Evolutionary conservation across 2,888 invertebrate genomes (phyloP).

Genomic region (Encarsia formosa): DNA sequence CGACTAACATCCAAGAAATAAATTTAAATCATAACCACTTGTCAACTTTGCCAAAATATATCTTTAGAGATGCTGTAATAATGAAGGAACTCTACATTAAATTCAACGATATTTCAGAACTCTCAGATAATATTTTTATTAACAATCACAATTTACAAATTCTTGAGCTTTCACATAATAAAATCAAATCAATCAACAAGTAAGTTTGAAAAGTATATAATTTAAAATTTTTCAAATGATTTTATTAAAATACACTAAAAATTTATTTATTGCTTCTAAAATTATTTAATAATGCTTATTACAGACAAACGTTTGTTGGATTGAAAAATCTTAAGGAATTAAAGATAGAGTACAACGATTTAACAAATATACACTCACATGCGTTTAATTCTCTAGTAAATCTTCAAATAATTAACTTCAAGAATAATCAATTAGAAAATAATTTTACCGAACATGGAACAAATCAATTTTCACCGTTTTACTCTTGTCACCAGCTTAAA

Average conservation of each 20-base stretch:
- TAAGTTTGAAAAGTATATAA: conserved; percentile 82
- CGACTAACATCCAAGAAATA: conserved; percentile 80
- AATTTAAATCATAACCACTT: neutral
- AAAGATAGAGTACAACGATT: conserved; percentile 69
- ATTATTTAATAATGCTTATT: conserved; percentile 65
- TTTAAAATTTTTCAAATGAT: conserved; percentile 74
- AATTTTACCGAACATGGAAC: conserved; percentile 79
- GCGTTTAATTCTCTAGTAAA: conserved; percentile 57
- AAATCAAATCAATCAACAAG: conserved; percentile 72
- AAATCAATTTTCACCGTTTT: conserved; percentile 58
- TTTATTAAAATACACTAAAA: conserved; percentile 73
- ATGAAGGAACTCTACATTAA: conserved; percentile 84
- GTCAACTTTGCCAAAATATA: neutral
- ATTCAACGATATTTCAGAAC: conserved; percentile 82
- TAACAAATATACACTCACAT: conserved; percentile 44
- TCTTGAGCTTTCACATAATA: conserved; percentile 83
- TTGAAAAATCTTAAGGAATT: conserved; percentile 79
- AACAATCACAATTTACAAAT: conserved; percentile 86
- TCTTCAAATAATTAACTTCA: conserved; percentile 54
- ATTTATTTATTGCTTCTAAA: conserved; percentile 33
- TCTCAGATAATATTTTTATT: conserved; percentile 85
- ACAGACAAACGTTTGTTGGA: conserved; percentile 79
- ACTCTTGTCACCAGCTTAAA: conserved; percentile 54
- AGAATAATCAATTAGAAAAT: conserved; percentile 69
- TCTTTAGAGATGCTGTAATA: conserved; percentile 51